Base-by-base conservation (phyloP, 1,140 invertebrate genomes). In the Procambarus virginalis region DNA sequence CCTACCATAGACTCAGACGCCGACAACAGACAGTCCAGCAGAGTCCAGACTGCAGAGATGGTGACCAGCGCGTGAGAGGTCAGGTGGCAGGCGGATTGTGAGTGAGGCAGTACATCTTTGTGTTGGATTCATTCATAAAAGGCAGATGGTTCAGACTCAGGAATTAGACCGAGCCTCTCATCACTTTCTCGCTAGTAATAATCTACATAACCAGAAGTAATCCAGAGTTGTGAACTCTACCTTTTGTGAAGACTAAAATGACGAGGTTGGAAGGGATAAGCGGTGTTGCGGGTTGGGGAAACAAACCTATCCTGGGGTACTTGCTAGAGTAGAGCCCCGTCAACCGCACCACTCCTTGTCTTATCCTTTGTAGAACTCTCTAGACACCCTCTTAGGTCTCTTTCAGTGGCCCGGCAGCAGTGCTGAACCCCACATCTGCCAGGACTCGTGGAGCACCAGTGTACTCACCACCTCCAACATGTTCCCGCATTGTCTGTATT, bases 221-320 rank as follows among this genome's bases (percentile, higher is more conserved):
- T 14, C 58, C n/a, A 70, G 76, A 84, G 83, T 77, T 85, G n/a
- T 77, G 49, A 85, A 73, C 84, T 85, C 73, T 85, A 85, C 84
- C 84, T 85, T 45, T 85, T 85, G 73, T 77, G 84, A 86, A 78
- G 48, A 60, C n/a, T 77, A 58, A 10, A 34, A 76, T 55, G 84
- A 60, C 48, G 75, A 46, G 51, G 77, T 73, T 70, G 55, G 48
- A 51, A 75, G 80, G 70, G 58, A 84, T 34, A 14, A 84, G 86
- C 80, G 87, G 88, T 70, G 88, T 76, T 84, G 81, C 76, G 81
- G 88, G 80, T 84, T 78, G 88, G 88, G 88, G 81, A 51, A 79
- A 75, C 60, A 77, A 84, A 83, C 88, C 88, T 84, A 76, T 89
- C 81, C 88, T 77, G 34, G 80, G 81, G 70, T 70, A 76, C 51